Evolutionary conservation across 1,140 invertebrate genomes (phyloP).

Genomic region (Eumeta japonica): DNA sequence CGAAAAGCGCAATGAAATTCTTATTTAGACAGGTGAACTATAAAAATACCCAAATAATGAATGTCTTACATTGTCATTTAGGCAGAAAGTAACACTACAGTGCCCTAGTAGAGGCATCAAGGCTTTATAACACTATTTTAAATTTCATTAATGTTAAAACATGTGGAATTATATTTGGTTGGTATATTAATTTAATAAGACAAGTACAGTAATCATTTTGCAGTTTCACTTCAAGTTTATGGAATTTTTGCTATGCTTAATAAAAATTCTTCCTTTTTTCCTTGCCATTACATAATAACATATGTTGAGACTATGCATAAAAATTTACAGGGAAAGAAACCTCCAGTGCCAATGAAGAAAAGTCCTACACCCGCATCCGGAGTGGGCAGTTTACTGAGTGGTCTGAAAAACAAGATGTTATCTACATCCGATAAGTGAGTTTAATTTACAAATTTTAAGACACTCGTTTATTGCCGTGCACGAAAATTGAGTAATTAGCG

Average conservation of each 20-base stretch:
- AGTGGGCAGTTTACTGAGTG: constrained; percentile 57
- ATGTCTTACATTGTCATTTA: no score
- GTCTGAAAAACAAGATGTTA: constrained; percentile 62
- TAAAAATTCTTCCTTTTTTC: neutral
- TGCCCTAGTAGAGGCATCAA: no score
- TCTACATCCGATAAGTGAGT: constrained; percentile 43
- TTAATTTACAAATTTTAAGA: constrained; percentile 1
- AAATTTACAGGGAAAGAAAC: constrained; percentile 56
- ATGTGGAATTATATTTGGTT: neutral
- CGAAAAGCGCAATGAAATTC: no score
- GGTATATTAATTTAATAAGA: neutral
- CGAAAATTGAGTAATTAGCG: no score
- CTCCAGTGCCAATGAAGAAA: constrained; percentile 63
- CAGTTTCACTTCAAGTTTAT: no score
- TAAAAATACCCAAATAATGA: no score
- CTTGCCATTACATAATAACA: neutral
- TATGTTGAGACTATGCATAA: neutral
- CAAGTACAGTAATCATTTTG: no score
- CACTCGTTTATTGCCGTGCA: no score
- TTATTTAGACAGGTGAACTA: no score
- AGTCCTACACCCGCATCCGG: constrained; percentile 59
- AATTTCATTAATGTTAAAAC: neutral
- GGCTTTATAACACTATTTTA: neutral
- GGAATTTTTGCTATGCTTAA: no score
- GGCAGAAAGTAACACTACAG: no score